Percentiles rank a stretch among this genome's conserved stretches.
Conservation (phyloP, 2,113 vertebrate species). For the Rutilus rutilus region DNA sequence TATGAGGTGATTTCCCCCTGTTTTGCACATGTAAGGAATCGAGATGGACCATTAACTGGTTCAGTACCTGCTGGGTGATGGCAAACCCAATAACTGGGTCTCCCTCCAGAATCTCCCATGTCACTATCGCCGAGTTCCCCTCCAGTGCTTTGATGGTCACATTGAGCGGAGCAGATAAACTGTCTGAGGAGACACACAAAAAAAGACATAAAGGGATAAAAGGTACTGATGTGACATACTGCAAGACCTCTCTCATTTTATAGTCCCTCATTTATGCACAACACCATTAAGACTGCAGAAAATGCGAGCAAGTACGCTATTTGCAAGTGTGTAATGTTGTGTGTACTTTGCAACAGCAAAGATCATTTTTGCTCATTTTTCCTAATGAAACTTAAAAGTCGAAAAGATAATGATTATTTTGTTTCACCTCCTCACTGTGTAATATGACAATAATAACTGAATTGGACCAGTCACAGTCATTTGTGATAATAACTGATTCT, state of each 20-base stretch:
- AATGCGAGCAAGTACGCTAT: not conserved
- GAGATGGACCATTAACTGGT: constrained; percentile 21
- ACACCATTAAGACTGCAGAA: not conserved
- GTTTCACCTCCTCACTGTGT: no score
- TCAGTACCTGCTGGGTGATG: constrained; percentile 92
- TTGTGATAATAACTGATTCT: no score
- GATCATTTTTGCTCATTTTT: no score
- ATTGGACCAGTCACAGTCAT: no score
- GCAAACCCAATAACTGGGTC: constrained; percentile 96
- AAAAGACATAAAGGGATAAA: not conserved
- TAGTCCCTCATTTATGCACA: not conserved
- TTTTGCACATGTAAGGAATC: constrained; percentile 4
- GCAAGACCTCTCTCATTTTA: not conserved
- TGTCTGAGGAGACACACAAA: constrained; percentile 75
- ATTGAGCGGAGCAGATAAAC: constrained; percentile 91
- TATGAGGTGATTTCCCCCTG: constrained; percentile 8
- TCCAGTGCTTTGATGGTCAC: constrained; percentile 94
- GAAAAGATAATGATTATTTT: no score
- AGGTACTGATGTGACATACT: not conserved
- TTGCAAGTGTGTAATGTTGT: not conserved
- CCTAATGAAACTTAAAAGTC: no score
- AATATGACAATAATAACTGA: no score
- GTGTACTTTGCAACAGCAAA: not conserved
- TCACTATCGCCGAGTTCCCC: constrained; percentile 92
- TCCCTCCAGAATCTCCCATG: constrained; percentile 94